Evolutionary conservation across 2,113 vertebrate genomes (phyloP), one percentile per base, ranked within the genome.

Genomic region (Ascaphus truei): DNA sequence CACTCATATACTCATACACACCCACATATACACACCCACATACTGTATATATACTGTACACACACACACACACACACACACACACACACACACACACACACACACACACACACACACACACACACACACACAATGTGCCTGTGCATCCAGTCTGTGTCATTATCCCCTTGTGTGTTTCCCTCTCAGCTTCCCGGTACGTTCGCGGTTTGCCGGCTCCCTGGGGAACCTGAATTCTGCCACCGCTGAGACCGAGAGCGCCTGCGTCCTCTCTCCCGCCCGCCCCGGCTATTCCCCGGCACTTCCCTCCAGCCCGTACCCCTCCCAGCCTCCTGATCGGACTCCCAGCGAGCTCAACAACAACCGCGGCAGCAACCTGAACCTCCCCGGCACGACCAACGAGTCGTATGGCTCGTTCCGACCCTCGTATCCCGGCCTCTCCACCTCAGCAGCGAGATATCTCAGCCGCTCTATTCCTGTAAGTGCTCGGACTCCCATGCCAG

Each of bases 401-500:
- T 87, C 83, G 26, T 75, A 78, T 2, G 10, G 75, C 56, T 2
- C 31, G 67, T 83, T 76, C 73, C 83, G 89, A 15, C 77, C 86
- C 75, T 63, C 80, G 58, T 88, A 87, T 80, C 63, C 82, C 4
- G 85, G 86, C 71, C 91, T 93, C 69, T 87, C 86, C 50, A 76
- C 89, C 74, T 86, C 87, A 73, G 84, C 93, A 18, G 86, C 86
- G 65, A 83, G 81, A 66, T 95, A 88, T 87, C 91, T 95, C 78
- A 98, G 90, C 86, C 93, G 90, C 33, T 97, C 92, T 62, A 93
- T 94, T 82, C 93, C 95, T 33, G 96, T 99, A 96, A 99, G 96
- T 97, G 80, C 58, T n/a, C 59, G 80, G 66, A 26, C 9, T n/a
- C n/a, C n/a, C n/a, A 76, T 66, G 57, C 72, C 75, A 62, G 68